phyloP scores from a whole-genome alignment of 35 echinoderm and acorn worm species.

The Apostichopus californicus region DNA sequence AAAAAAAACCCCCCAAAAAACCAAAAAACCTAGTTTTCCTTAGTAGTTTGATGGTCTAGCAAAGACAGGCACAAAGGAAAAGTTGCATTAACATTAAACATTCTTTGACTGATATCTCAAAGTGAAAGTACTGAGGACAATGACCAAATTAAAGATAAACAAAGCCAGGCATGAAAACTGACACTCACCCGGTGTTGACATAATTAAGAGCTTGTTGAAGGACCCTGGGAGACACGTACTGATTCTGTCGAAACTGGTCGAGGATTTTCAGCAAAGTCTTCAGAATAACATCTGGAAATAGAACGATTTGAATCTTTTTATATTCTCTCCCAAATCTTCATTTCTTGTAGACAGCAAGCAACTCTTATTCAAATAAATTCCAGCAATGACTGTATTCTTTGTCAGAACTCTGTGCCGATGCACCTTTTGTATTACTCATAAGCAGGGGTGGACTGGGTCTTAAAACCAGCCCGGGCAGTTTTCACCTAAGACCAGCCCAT shows the following conservation, averaged over 20 bases:
- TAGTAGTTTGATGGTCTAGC: background rate
- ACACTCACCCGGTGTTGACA: constrained; percentile 91
- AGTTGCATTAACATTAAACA: background rate
- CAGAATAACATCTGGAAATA: constrained; percentile 57
- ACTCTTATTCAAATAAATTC: no score
- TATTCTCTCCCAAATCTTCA: no score
- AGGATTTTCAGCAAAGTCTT: constrained; percentile 68
- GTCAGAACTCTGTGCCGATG: no score
- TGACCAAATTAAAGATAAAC: background rate
- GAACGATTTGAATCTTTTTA: background rate
- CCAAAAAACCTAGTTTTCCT: no score
- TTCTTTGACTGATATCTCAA: background rate
- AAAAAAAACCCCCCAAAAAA: no score
- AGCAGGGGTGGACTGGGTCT: no score
- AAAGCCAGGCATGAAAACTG: background rate
- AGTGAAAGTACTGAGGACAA: background rate
- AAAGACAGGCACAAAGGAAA: background rate
- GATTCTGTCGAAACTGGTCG: constrained; percentile 78
- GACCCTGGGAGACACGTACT: constrained; percentile 85
- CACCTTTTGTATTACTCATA: no score
- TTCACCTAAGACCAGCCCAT: no score
- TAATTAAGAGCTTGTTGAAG: constrained; percentile 88
- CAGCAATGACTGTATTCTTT: no score
- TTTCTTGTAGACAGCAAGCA: no score
- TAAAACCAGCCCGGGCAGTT: no score